Conservation (phyloP, 2,797 vertebrate genomes). For the Vespertilio murinus region DNA sequence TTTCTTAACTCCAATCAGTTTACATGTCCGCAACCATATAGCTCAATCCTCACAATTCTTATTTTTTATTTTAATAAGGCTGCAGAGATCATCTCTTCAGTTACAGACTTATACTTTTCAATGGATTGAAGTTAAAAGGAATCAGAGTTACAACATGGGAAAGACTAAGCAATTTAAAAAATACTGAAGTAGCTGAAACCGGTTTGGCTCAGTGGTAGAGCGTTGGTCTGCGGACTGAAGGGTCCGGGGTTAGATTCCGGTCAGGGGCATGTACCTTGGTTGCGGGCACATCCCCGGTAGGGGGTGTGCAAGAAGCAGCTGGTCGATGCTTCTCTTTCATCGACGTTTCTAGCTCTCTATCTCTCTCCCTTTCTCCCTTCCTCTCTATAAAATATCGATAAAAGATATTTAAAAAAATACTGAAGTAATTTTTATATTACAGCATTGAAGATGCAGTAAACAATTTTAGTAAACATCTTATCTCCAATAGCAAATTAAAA, state of each 20-base stretch:
- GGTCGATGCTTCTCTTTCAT: too few relatives aligned
- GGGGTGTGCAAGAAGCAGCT: too few relatives aligned
- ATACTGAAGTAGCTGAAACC: neutral
- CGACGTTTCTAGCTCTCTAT: too few relatives aligned
- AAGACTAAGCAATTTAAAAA: constrained; percentile 41
- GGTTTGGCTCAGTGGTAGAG: too few relatives aligned
- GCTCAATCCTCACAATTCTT: neutral
- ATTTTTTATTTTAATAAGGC: constrained; percentile 33
- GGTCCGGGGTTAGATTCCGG: too few relatives aligned
- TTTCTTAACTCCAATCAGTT: neutral
- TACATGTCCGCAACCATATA: neutral
- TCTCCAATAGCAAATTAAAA: neutral
- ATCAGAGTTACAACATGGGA: neutral
- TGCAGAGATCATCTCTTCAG: constrained; percentile 4
- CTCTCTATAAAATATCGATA: too few relatives aligned
- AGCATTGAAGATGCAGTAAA: neutral
- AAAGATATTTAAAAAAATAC: too few relatives aligned
- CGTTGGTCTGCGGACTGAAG: too few relatives aligned
- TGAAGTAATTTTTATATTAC: constrained; percentile 59
- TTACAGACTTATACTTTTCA: neutral
- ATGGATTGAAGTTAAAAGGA: constrained; percentile 14
- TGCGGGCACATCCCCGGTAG: too few relatives aligned
- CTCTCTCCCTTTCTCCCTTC: too few relatives aligned
- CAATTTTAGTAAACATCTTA: constrained; percentile 27
- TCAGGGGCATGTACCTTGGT: too few relatives aligned